phyloP scores from a whole-genome alignment of 2,113 vertebrate species.

The human (Homo sapiens) region DNA sequence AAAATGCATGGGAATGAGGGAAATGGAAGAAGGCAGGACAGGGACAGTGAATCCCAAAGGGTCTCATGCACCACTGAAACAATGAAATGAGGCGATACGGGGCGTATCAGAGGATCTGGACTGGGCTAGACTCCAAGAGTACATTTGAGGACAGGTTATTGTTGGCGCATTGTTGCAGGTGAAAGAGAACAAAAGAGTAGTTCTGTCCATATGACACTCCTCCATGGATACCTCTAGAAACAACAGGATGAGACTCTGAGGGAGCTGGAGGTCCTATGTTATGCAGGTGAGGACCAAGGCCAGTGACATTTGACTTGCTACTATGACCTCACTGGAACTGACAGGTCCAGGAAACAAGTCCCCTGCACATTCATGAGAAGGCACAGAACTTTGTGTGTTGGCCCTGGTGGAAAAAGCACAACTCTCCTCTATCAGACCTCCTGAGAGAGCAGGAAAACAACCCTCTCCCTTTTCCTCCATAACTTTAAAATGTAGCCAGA shows the following conservation, averaged over 20 bases:
- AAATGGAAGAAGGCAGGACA: background rate
- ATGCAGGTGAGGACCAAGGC: background rate
- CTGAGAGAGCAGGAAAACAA: background rate
- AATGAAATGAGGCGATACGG: background rate
- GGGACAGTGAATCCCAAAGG: background rate
- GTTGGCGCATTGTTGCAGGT: background rate
- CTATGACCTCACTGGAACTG: background rate
- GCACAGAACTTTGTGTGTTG: background rate
- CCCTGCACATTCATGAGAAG: background rate
- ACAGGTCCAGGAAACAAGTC: background rate
- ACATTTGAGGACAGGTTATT: accelerated
- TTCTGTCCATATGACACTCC: background rate
- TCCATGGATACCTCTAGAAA: background rate
- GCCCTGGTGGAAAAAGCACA: background rate
- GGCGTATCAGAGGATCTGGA: background rate
- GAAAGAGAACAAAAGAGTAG: background rate
- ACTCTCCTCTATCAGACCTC: background rate
- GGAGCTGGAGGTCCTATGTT: background rate
- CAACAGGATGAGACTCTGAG: background rate
- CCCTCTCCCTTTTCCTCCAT: background rate
- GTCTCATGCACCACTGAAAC: background rate
- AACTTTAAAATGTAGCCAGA: background rate
- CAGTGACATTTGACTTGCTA: background rate
- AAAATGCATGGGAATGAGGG: background rate
- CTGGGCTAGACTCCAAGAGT: background rate